phyloP scores from a whole-genome alignment of 2,797 vertebrate genomes.

The Paedocypris micromegethes region DNA sequence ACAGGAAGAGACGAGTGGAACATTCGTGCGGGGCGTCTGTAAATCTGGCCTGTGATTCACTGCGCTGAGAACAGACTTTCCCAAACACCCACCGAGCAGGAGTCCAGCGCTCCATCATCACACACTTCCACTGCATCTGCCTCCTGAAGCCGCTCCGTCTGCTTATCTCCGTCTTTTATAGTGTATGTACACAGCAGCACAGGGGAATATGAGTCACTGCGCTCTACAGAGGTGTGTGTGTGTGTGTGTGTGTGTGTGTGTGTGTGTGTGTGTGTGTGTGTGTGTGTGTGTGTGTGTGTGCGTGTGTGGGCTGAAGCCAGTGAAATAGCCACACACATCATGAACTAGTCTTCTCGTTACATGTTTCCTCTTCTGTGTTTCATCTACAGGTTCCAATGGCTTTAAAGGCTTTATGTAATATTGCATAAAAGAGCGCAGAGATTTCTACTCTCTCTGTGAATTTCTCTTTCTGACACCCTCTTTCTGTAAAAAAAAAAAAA shows the following conservation, averaged over 20 bases:
- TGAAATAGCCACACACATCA: conserved; percentile 5
- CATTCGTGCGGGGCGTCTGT: background rate
- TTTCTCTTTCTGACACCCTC: too few species aligned
- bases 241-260: background rate
- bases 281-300: conserved; percentile 1
- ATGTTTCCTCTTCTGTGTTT: background rate
- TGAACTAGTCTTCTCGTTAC: background rate
- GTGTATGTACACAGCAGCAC: background rate
- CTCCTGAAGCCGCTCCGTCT: background rate
- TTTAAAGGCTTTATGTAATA: conserved; percentile 21
- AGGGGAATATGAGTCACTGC: conserved; percentile 23
- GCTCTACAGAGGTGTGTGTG: background rate
- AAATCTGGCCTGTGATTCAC: conserved; percentile 15
- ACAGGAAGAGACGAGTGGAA: background rate
- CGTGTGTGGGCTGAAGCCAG: background rate
- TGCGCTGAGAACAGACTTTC: conserved; percentile 14
- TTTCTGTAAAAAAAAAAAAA: too few species aligned
- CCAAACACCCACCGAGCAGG: background rate
- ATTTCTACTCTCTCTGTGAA: background rate
- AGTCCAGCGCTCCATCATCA: background rate
- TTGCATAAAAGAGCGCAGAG: conserved; percentile 4
- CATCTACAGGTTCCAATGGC: conserved; percentile 10
- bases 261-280: background rate
- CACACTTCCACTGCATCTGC: background rate
- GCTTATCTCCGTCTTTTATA: background rate